phyloP scores from a whole-genome alignment of 2,888 invertebrate genomes.

The Megaustenia siamemsis region DNA sequence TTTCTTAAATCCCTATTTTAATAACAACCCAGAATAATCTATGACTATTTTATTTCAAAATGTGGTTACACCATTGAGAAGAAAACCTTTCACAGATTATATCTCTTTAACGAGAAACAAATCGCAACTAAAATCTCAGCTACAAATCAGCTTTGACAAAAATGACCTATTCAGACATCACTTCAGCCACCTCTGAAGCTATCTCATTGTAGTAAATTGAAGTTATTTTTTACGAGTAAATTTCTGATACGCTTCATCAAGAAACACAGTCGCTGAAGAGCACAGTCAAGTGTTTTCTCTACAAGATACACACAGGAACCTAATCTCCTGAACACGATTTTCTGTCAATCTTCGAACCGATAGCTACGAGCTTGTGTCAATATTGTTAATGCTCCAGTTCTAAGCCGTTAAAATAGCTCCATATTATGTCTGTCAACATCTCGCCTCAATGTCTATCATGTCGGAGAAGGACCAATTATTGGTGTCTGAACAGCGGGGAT shows the following conservation, averaged over 20 bases:
- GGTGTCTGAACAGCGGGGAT: background rate
- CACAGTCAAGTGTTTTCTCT: conserved; percentile 17
- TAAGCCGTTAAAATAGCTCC: conserved; percentile 33
- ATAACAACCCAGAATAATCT: too few species aligned
- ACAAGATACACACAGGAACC: conserved; percentile 35
- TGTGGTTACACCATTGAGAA: too few species aligned
- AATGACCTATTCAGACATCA: background rate
- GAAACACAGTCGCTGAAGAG: background rate
- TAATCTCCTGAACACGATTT: conserved; percentile 30
- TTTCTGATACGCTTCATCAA: background rate
- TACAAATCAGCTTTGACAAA: too few species aligned
- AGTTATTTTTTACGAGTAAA: background rate
- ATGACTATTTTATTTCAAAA: too few species aligned
- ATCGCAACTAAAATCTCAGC: too few species aligned
- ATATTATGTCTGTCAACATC: conserved; percentile 27
- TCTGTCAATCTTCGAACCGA: conserved; percentile 20
- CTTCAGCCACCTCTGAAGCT: background rate
- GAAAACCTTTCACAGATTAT: too few species aligned
- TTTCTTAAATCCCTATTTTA: too few species aligned
- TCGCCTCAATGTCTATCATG: conserved; percentile 10
- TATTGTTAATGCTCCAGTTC: conserved; percentile 22
- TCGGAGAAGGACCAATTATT: background rate
- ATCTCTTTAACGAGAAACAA: too few species aligned
- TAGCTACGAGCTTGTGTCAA: conserved; percentile 27
- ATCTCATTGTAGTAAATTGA: background rate